These are phyloP conservation scores for Chaetura pelagica DNA, from an alignment of 2,113 vertebrate genomes.

Conservation along the genomic window DNA sequence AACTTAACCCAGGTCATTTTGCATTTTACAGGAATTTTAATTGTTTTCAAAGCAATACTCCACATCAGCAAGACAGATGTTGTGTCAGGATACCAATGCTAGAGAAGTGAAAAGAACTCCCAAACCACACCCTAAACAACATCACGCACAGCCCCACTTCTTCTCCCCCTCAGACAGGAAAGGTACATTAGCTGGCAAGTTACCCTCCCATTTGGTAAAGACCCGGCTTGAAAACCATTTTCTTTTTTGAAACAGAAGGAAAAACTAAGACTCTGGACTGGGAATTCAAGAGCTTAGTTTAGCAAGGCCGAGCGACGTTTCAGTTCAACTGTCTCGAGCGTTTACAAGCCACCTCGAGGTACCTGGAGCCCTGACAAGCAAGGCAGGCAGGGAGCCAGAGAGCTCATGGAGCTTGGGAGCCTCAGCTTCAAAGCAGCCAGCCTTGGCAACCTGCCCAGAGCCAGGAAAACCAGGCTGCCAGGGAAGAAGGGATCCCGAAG, in stretches of 20 bases:
- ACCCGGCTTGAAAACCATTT: neutral
- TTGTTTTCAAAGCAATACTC: neutral
- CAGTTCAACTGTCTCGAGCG: neutral
- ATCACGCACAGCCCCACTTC: accelerated
- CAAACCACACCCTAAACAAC: neutral
- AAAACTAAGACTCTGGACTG: neutral
- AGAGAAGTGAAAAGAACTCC: conserved; percentile 1
- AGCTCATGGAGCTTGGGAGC: neutral
- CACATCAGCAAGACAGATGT: neutral
- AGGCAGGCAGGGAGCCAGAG: neutral
- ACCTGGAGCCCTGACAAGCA: neutral
- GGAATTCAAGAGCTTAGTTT: neutral
- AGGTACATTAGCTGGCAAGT: neutral
- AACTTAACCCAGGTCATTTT: neutral
- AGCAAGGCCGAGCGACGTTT: accelerated
- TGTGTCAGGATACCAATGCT: neutral
- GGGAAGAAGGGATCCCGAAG: neutral
- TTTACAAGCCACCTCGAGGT: neutral
- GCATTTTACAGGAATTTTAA: neutral
- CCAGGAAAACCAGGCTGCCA: neutral
- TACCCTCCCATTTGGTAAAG: neutral
- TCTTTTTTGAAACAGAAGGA: neutral
- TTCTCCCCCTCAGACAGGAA: neutral
- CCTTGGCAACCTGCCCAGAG: neutral
- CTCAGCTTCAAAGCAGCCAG: conserved; percentile 17